Base-by-base conservation (phyloP, 2,888 invertebrate genomes). In the Galerucella nymphaeae region DNA sequence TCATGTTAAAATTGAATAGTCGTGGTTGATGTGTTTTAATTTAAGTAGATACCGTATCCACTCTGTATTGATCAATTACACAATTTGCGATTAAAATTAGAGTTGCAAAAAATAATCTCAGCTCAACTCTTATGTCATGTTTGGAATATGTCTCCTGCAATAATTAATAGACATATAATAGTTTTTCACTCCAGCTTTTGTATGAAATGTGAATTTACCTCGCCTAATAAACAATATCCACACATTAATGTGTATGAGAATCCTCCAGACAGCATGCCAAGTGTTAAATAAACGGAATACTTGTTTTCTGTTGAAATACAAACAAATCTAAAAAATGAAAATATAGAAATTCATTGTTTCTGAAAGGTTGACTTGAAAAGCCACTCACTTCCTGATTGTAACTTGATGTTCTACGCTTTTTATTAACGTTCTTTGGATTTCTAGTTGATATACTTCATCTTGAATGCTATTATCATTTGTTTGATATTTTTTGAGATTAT, bases 121-220 rank as follows among this genome's bases (percentile, higher is more conserved):
- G 11, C 13, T 11, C 1, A 45, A 55, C 20, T 18, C 20, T 55
- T 1, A 16, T 9, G 20, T 55, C 55, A 55, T 55, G 55, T 18
- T 55, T 55, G n/a, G 20, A 55, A n/a, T 20, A 20, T 11, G 55
- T 20, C 3, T 55, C 55, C 55, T 55, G 55, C n/a, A 55, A 55
- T 9, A 55, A 3, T 55, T 2, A 16, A 55, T 18, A 55, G 18
- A 55, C 5, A 6, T 23, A 23, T 23, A 23, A 3, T 23, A 23
- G n/a, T n/a, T 23, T 30, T 5, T 6, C 30, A 30, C 6, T 30
- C 6, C 30, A 30, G 6, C 30, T 30, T 30, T 30, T 30, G 30
- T 30, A 30, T 30, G 30, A 30, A 30, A 30, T 6, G 5, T 30
- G 30, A 30, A 6, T 30, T 30, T 30, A 45, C 42, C 13, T 45